Conservation (phyloP, 53 echinoderm and acorn worm genomes). For the Echinometra lucunter region DNA sequence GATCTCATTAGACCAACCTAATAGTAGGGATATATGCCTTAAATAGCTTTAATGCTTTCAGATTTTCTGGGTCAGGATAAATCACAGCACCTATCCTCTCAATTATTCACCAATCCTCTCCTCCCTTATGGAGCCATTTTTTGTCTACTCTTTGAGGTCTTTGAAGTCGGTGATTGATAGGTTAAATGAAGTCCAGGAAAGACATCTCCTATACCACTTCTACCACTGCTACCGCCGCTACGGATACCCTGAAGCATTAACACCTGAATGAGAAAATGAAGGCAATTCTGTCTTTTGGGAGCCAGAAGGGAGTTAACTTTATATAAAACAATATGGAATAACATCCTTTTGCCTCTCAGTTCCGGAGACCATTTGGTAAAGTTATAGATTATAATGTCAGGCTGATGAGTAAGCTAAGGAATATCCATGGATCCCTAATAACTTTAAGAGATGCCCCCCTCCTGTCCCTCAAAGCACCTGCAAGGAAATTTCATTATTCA, state of each 20-base stretch:
- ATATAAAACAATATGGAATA: neutral
- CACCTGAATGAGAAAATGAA: slow-evolving; percentile 12
- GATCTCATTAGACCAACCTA: neutral
- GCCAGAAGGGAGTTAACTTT: neutral
- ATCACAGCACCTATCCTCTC: slow-evolving; percentile 13
- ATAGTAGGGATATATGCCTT: neutral
- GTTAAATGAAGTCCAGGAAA: neutral
- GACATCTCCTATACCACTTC: neutral
- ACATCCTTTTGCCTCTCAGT: neutral
- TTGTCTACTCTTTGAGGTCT: neutral
- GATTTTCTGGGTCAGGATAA: slow-evolving; percentile 41
- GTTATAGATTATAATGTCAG: slow-evolving; percentile 17
- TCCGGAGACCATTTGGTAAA: neutral
- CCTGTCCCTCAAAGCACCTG: neutral
- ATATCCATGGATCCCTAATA: neutral
- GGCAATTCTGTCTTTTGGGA: neutral
- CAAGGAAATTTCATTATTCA: slow-evolving; percentile 42
- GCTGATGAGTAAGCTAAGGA: neutral
- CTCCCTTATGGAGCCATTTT: slow-evolving; percentile 33
- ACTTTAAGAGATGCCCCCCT: neutral
- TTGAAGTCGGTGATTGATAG: slow-evolving; percentile 3
- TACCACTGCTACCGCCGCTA: neutral
- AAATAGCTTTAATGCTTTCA: neutral
- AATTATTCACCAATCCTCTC: slow-evolving; percentile 22
- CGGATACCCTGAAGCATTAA: slow-evolving; percentile 1